These are phyloP conservation scores for Caenorhabditis parvicauda DNA, from an alignment of 2,888 invertebrate species.

Conservation along the genomic window DNA sequence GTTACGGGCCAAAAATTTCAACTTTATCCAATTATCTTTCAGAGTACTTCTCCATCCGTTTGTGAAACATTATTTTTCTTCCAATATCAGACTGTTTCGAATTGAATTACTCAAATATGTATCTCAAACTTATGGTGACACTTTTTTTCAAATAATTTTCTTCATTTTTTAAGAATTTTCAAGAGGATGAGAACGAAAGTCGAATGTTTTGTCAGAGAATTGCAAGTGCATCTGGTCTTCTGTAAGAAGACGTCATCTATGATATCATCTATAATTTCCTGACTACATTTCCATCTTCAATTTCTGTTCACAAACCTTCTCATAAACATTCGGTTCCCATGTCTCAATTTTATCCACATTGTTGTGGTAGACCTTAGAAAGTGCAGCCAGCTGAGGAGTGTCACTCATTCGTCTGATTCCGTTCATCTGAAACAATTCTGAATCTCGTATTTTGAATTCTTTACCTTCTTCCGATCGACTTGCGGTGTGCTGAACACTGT, in stretches of 20 bases:
- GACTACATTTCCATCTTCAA: not conserved
- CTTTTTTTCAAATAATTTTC: too few species aligned
- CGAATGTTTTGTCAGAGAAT: too few species aligned
- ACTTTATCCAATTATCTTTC: not conserved
- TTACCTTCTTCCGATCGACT: slow-evolving; percentile 23
- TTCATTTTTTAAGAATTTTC: too few species aligned
- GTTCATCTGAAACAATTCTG: slow-evolving; percentile 14
- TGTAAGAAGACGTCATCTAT: not conserved
- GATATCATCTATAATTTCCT: not conserved
- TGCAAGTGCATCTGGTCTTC: too few species aligned
- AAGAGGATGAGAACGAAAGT: too few species aligned
- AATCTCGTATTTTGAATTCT: not conserved
- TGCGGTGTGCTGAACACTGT: slow-evolving; percentile 40
- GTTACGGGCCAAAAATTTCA: slow-evolving; percentile 1
- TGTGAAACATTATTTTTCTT: not conserved
- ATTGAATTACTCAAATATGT: too few species aligned
- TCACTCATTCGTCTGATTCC: slow-evolving; percentile 30
- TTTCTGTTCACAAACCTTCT: slow-evolving; percentile 34
- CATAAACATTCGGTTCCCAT: slow-evolving; percentile 53
- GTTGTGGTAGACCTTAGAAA: too few species aligned
- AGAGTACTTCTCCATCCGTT: not conserved
- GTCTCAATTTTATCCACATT: slow-evolving; percentile 38
- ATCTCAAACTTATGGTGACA: too few species aligned
- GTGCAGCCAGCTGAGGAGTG: too few species aligned
- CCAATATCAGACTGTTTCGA: too few species aligned